Evolutionary conservation across 2,888 invertebrate species (phyloP).

Genomic region (Cataglyphis livida): DNA sequence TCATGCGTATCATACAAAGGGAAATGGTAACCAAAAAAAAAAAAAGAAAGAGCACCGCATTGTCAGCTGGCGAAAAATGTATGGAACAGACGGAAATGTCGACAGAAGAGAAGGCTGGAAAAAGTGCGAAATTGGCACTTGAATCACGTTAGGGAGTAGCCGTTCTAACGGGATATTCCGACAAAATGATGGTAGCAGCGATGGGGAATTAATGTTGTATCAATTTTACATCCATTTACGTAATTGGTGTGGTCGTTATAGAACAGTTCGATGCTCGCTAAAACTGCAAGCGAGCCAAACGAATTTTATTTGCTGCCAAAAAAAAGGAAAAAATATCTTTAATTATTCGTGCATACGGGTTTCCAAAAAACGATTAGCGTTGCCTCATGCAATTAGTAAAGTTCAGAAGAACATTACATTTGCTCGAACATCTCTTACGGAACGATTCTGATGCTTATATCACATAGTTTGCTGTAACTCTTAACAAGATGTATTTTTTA

Average conservation of each 20-base stretch:
- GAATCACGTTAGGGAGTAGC: slow-evolving; percentile 45
- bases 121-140: slow-evolving; percentile 40
- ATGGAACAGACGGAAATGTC: slow-evolving; percentile 32
- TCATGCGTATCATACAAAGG: slow-evolving; percentile 39
- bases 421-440: slow-evolving; percentile 1
- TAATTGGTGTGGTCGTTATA: slow-evolving; percentile 37
- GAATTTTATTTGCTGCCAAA: slow-evolving; percentile 24
- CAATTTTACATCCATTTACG: slow-evolving; percentile 45
- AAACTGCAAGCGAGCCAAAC: slow-evolving; percentile 18
- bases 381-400: slow-evolving; percentile 24
- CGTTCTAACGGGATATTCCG: slow-evolving; percentile 38
- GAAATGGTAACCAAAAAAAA: slow-evolving; percentile 29
- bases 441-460: neutral
- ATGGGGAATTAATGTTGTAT: slow-evolving; percentile 46
- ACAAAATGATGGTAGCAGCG: slow-evolving; percentile 31
- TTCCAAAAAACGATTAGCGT: slow-evolving; percentile 4
- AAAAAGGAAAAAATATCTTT: slow-evolving; percentile 6
- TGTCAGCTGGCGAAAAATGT: slow-evolving; percentile 44
- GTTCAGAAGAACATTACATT: neutral
- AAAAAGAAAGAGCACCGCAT: slow-evolving; percentile 9
- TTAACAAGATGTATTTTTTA: neutral
- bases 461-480: neutral
- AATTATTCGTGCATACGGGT: slow-evolving; percentile 6
- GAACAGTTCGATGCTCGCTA: slow-evolving; percentile 23
- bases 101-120: slow-evolving; percentile 20